Percentiles rank a stretch among this genome's conserved stretches.
These are phyloP conservation scores for Lophotis ruficrista DNA, from an alignment of 2,113 vertebrate species.

Conservation along the genomic window DNA sequence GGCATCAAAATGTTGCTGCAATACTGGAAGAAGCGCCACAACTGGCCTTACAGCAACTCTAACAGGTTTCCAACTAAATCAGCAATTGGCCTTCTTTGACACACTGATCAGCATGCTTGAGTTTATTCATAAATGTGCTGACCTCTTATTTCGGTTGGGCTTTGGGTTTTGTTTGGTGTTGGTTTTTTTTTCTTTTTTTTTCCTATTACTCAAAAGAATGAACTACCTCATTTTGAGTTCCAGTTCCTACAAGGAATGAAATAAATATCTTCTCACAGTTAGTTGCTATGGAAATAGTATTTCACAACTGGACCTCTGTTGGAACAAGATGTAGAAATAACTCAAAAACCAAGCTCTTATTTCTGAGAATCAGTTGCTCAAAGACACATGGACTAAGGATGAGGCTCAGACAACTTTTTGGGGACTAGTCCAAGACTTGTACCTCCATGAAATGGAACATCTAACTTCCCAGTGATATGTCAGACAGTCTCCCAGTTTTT, in stretches of 20 bases:
- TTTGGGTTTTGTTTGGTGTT: background rate
- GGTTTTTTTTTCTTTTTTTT: background rate
- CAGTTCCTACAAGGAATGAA: background rate
- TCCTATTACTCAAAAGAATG: background rate
- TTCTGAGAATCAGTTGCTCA: background rate
- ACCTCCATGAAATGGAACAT: background rate
- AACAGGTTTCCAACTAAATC: background rate
- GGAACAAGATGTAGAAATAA: background rate
- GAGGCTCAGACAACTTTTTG: background rate
- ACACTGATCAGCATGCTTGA: background rate
- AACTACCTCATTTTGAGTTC: background rate
- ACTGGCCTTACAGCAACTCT: background rate
- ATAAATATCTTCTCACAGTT: background rate
- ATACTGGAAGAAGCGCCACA: background rate
- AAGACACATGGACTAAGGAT: background rate
- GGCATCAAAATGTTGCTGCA: background rate
- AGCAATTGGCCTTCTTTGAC: background rate
- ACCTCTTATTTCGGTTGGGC: background rate
- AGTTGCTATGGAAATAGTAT: conserved; percentile 43
- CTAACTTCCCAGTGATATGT: background rate
- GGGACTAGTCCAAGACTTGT: background rate
- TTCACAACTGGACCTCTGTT: background rate
- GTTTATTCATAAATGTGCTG: background rate
- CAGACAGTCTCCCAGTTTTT: background rate
- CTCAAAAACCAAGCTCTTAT: background rate